A percentile compares a stretch with the other conserved stretches of the same genome.
These are phyloP conservation scores for Lepetodrilus schrolli DNA, from an alignment of 2,888 invertebrate species.

Conservation along the genomic window DNA sequence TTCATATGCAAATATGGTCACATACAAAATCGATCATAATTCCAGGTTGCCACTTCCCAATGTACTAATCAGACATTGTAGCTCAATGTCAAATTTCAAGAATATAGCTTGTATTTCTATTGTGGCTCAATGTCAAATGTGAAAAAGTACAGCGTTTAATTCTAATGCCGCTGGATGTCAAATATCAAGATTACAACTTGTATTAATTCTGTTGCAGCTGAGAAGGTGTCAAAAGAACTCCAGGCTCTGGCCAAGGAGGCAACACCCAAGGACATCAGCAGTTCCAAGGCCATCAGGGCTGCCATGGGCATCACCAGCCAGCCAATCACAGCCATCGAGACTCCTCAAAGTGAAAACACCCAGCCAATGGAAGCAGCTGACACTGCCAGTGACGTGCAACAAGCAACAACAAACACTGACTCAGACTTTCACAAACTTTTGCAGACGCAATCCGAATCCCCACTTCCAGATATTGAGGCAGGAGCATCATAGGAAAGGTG, in stretches of 20 bases:
- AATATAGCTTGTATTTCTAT: no score
- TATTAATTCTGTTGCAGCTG: slow-evolving; percentile 52
- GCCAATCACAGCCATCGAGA: slow-evolving; percentile 26
- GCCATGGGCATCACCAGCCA: slow-evolving; percentile 52
- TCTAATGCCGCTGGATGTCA: no score
- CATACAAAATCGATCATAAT: no score
- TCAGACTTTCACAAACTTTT: slow-evolving; percentile 1
- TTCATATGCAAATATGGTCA: no score
- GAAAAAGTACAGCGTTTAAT: neutral
- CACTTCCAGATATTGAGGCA: neutral
- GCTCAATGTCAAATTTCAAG: no score
- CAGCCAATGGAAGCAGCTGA: neutral
- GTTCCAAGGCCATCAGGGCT: slow-evolving; percentile 44
- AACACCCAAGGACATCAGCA: slow-evolving; percentile 48
- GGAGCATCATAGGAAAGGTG: no score
- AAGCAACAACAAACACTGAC: neutral
- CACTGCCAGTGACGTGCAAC: neutral
- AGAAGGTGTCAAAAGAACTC: slow-evolving; percentile 58
- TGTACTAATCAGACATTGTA: no score
- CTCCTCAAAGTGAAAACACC: neutral
- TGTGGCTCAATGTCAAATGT: no score
- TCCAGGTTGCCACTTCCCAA: no score
- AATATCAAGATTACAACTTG: no score
- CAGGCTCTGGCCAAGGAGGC: slow-evolving; percentile 53
- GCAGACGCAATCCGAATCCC: neutral